Base-by-base conservation (phyloP, 23 tunicate species). In the Aplidium turbinatum region DNA sequence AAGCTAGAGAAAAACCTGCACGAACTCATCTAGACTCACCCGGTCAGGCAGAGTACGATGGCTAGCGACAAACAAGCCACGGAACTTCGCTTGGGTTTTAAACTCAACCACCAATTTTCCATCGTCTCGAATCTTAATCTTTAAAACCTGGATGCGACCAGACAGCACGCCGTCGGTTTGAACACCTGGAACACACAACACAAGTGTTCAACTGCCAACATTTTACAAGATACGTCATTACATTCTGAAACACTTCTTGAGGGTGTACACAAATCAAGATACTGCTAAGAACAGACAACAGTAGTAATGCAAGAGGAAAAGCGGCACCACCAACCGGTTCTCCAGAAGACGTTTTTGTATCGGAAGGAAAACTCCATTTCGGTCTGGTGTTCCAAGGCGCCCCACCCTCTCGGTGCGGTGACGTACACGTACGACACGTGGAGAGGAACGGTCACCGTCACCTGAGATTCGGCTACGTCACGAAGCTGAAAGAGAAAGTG, bases 341-440 rank as follows among this genome's bases (percentile, higher is more conserved):
- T 66, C 78, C 75, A 72, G 47, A 71, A 45, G 2, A 84, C 84
- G 40, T 80, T 82, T 20, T 78, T 68, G 68, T 95, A 95, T 34
- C 80, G 54, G 78, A 95, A 95, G n/a, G 87, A 68, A 68, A 95
- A 60, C 72, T 89, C 79, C 96, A 95, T 89, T 25, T 79, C 92
- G 3, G 99, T 83, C 42, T 52, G 36, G 47, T 78, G 84, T 11
- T 90, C 91, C 70, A 95, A 62, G 0, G 99, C 66, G 5, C 96
- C 99, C 99, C 99, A 95, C 7, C 99, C 99, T 1, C 98, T 72
- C 19, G 99, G 99, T 2, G 99, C 99, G 3, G 81, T 68, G 22
- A 95, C 99, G 60, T 83, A 95, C 9, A 95, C 90, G 78, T 95
- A 95, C 24, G 93, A 84, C 3, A 89, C 96, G 66, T 95, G 73